Percentiles rank a stretch among this genome's conserved stretches.
phyloP scores from a whole-genome alignment of 1,140 invertebrate genomes.

The Conus ventricosus region DNA sequence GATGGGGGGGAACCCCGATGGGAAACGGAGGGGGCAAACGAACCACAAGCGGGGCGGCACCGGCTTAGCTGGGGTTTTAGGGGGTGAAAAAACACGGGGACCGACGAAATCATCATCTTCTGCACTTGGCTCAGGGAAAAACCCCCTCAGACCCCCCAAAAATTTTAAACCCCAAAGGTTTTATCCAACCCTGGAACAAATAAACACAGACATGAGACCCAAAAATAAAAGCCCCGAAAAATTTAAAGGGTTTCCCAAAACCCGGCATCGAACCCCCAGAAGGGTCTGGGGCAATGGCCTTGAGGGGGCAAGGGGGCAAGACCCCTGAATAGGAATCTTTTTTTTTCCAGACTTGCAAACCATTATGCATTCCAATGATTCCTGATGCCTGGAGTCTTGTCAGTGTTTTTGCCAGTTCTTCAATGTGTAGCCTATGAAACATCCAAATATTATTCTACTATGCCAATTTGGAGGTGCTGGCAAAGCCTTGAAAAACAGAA shows the following conservation, averaged over 20 bases:
- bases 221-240: too few relatives aligned
- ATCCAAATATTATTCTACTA: too few relatives aligned
- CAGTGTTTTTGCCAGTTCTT: too few relatives aligned
- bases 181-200: slow-evolving; percentile 81
- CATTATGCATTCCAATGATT: too few relatives aligned
- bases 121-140: slow-evolving; percentile 91
- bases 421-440: too few relatives aligned
- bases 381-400: too few relatives aligned
- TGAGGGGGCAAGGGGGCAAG: not conserved
- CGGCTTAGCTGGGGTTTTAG: slow-evolving; percentile 82
- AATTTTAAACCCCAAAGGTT: slow-evolving; percentile 87
- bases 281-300: too few relatives aligned
- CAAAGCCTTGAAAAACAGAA: too few relatives aligned
- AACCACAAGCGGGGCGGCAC: slow-evolving; percentile 87
- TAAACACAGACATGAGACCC: too few relatives aligned
- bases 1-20: slow-evolving; percentile 93
- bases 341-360: too few relatives aligned
- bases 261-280: not conserved
- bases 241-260: not conserved
- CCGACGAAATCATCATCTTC: slow-evolving; percentile 79
- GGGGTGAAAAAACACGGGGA: slow-evolving; percentile 55
- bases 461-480: too few relatives aligned
- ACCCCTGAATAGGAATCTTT: too few relatives aligned
- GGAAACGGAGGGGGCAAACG: slow-evolving; percentile 89
- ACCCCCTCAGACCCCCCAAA: slow-evolving; percentile 93